Percentiles rank a stretch among this genome's conserved stretches.
phyloP scores from a whole-genome alignment of 2,888 invertebrate genomes.

The Diaprepes abbreviatus region DNA sequence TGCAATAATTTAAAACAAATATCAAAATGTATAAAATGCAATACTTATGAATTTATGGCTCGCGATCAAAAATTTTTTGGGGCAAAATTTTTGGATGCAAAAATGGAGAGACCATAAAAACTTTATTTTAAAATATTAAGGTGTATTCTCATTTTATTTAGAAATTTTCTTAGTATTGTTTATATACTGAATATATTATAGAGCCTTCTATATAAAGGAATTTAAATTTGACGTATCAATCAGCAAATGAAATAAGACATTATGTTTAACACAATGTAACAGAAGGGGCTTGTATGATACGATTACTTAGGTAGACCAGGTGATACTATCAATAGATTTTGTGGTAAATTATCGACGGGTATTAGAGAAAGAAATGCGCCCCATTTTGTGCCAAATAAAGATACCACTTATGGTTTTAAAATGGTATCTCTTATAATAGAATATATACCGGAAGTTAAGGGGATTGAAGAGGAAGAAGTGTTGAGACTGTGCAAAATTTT shows the following conservation, averaged over 20 bases:
- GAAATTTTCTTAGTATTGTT: too few species aligned
- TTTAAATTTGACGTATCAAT: not conserved
- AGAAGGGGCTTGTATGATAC: not conserved
- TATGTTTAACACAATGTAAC: not conserved
- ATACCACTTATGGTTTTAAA: slow-evolving; percentile 45
- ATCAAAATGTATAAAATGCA: too few species aligned
- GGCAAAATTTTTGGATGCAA: too few species aligned
- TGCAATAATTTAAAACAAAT: too few species aligned
- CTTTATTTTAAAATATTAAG: too few species aligned
- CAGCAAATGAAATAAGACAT: not conserved
- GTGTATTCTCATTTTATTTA: too few species aligned
- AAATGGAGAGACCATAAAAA: too few species aligned
- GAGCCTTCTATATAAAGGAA: too few species aligned
- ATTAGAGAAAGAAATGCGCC: slow-evolving; percentile 15
- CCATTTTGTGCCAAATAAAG: slow-evolving; percentile 44
- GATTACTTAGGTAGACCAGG: slow-evolving; percentile 28
- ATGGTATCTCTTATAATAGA: slow-evolving; percentile 39
- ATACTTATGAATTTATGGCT: too few species aligned
- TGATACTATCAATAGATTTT: slow-evolving; percentile 35
- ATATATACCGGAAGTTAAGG: slow-evolving; percentile 41
- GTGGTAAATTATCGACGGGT: slow-evolving; percentile 35
- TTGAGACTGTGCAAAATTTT: not conserved
- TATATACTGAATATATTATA: too few species aligned
- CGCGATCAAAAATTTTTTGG: too few species aligned
- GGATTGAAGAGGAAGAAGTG: not conserved